These are phyloP conservation scores for Daubentonia madagascariensis DNA, from an alignment of 2,113 vertebrate species.

Conservation along the genomic window DNA sequence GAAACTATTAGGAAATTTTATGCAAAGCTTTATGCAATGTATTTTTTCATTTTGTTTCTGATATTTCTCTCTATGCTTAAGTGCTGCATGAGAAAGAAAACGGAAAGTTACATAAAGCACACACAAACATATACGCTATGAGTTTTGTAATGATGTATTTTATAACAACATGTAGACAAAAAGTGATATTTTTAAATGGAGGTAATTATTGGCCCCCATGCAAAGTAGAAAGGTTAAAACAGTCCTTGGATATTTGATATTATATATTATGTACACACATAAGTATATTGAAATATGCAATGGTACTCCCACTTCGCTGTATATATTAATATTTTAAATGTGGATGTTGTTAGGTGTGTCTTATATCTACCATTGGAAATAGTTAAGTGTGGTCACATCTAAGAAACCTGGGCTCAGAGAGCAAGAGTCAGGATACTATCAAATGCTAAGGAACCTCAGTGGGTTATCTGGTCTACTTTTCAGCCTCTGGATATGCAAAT, in stretches of 20 bases:
- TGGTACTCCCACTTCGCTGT: neutral
- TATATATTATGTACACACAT: neutral
- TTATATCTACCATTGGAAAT: neutral
- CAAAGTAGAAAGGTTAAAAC: constrained; percentile 2
- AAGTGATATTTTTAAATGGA: neutral
- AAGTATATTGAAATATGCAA: neutral
- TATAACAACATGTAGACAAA: neutral
- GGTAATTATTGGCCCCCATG: neutral
- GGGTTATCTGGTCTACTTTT: neutral
- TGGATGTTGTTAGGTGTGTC: neutral
- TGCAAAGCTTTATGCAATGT: neutral
- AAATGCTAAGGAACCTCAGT: neutral
- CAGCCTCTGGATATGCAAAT: neutral
- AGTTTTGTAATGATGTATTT: neutral
- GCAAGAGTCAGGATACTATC: neutral
- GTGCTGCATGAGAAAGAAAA: neutral
- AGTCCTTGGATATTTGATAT: neutral
- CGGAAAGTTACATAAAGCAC: neutral
- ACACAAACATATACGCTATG: neutral
- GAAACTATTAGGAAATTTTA: neutral
- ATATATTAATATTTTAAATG: neutral
- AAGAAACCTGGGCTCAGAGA: neutral
- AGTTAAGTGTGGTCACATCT: neutral
- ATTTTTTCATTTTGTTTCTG: neutral
- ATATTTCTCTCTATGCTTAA: neutral